These are phyloP conservation scores for Gryon sp. DNA, from an alignment of 1,140 invertebrate species.

Conservation along the genomic window DNA sequence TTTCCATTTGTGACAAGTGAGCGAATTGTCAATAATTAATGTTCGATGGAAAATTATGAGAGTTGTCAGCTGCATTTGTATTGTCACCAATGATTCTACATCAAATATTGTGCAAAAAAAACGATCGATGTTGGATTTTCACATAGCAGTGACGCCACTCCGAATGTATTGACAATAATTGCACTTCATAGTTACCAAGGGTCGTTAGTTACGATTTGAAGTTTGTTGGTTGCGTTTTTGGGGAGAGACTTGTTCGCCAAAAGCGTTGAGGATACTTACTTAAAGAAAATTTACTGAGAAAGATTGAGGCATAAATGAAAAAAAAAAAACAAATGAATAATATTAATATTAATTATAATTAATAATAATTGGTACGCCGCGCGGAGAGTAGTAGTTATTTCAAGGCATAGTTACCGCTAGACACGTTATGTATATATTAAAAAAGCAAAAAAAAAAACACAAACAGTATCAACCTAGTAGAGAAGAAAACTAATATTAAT, in stretches of 20 bases:
- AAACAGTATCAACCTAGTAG: slow-evolving; percentile 70
- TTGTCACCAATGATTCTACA: too few species aligned
- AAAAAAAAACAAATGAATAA: slow-evolving; percentile 34
- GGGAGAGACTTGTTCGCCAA: slow-evolving; percentile 26
- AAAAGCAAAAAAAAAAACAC: background rate
- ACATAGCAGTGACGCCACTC: slow-evolving; percentile 74
- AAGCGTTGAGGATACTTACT: slow-evolving; percentile 28
- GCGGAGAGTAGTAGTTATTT: slow-evolving; percentile 63
- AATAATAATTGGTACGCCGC: slow-evolving; percentile 48
- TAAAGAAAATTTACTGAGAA: background rate
- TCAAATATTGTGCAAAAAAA: too few species aligned
- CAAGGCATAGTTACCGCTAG: slow-evolving; percentile 75
- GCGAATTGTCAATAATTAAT: too few species aligned
- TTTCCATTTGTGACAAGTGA: slow-evolving; percentile 29
- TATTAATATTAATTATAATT: slow-evolving; percentile 43
- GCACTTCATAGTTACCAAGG: slow-evolving; percentile 62
- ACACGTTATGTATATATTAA: slow-evolving; percentile 76
- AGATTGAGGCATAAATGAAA: slow-evolving; percentile 11
- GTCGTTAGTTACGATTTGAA: slow-evolving; percentile 44
- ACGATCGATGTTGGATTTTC: slow-evolving; percentile 33
- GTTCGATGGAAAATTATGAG: too few species aligned
- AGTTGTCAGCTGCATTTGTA: too few species aligned
- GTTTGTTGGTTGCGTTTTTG: slow-evolving; percentile 38
- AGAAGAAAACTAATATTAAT: slow-evolving; percentile 63
- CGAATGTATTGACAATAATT: slow-evolving; percentile 79